These are phyloP conservation scores for Pelvicachromis taeniatus DNA, from an alignment of 2,113 vertebrate species.

Conservation along the genomic window DNA sequence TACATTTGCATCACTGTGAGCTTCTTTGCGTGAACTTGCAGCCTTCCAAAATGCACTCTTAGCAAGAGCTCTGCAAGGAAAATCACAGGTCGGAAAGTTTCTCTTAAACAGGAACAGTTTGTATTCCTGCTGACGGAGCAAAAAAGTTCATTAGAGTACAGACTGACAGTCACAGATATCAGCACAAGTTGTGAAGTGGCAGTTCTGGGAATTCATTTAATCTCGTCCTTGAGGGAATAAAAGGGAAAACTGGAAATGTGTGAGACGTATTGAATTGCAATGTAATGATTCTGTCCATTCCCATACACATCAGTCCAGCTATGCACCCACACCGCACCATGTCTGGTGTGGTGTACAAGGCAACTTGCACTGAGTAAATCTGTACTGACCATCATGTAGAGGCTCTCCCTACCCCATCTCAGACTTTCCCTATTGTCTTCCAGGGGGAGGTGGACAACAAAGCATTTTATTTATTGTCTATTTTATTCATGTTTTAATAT, in stretches of 20 bases:
- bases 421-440: background rate
- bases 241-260: background rate
- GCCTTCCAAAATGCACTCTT: background rate
- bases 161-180: conserved; percentile 33
- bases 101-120: background rate
- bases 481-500: no score
- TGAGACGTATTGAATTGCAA: conserved; percentile 3
- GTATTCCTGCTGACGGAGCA: background rate
- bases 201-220: background rate
- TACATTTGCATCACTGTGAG: background rate
- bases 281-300: conserved; percentile 45
- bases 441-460: background rate
- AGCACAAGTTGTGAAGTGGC: background rate
- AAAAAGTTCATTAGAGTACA: background rate
- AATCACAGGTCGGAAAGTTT: background rate
- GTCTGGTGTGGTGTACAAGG: background rate
- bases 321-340: background rate
- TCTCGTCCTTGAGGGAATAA: conserved; percentile 7
- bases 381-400: background rate
- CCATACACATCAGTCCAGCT: background rate
- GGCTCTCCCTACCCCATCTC: no score
- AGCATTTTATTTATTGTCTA: background rate
- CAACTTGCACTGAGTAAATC: background rate
- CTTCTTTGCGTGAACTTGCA: background rate
- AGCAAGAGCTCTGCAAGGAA: background rate